These are phyloP conservation scores for Pelobates cultripes DNA, from an alignment of 2,797 vertebrate species.

Conservation along the genomic window DNA sequence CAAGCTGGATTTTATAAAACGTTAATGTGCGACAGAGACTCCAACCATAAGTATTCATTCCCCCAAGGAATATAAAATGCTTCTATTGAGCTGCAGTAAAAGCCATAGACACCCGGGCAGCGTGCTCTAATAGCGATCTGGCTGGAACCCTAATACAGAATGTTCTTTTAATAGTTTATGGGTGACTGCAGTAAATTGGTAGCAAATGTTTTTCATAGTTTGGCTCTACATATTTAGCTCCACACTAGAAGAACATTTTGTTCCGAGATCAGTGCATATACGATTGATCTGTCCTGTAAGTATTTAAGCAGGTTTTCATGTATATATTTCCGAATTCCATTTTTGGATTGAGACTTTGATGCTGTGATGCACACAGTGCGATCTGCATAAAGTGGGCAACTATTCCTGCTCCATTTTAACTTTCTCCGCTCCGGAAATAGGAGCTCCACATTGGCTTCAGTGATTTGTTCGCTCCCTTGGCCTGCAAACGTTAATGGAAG, in stretches of 20 bases:
- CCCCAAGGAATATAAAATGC: slow-evolving; percentile 68
- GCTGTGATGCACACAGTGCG: not conserved
- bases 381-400: not conserved
- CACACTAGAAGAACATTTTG: slow-evolving; percentile 74
- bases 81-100: slow-evolving; percentile 68
- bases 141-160: slow-evolving; percentile 78
- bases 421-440: not conserved
- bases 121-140: slow-evolving; percentile 75
- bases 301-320: slow-evolving; percentile 59
- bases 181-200: slow-evolving; percentile 78
- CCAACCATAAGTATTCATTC: slow-evolving; percentile 68
- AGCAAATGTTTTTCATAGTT: slow-evolving; percentile 76
- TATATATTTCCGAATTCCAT: slow-evolving; percentile 31
- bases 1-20: slow-evolving; percentile 63
- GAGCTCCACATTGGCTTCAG: no score
- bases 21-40: slow-evolving; percentile 67
- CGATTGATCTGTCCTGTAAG: slow-evolving; percentile 71
- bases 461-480: no score
- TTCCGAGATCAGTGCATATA: slow-evolving; percentile 72
- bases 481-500: no score
- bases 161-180: slow-evolving; percentile 81
- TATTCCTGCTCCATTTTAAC: not conserved
- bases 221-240: slow-evolving; percentile 74
- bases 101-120: slow-evolving; percentile 67
- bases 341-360: not conserved